Evolutionary conservation across 2,888 invertebrate genomes (phyloP).

Genomic region (Altica lythri): DNA sequence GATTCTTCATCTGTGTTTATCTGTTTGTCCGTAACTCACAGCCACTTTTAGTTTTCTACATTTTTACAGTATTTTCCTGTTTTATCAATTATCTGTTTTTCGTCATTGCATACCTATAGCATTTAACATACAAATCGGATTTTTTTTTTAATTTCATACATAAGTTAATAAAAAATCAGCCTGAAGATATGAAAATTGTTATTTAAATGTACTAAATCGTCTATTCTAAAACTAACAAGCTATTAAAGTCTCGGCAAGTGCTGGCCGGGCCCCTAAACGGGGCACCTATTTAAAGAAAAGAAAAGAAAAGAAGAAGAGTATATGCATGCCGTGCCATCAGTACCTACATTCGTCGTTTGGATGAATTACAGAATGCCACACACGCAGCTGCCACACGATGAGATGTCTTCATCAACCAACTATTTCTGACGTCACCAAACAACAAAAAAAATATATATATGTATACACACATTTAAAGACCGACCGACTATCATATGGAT

Average conservation of each 20-base stretch:
- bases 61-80: too few species aligned
- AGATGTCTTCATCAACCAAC: conserved; percentile 59
- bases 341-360: conserved; percentile 42
- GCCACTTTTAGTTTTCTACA: too few species aligned
- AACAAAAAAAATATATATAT: conserved; percentile 29
- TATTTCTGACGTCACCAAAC: conserved; percentile 55
- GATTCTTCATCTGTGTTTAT: too few species aligned
- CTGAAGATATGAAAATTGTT: too few species aligned
- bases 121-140: too few species aligned
- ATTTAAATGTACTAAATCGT: too few species aligned
- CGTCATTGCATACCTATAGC: too few species aligned
- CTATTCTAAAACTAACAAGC: conserved; percentile 3
- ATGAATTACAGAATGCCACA: conserved; percentile 56
- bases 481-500: conserved; percentile 28
- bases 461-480: too few species aligned
- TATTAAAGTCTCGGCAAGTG: not conserved
- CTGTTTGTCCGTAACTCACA: too few species aligned
- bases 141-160: too few species aligned
- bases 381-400: conserved; percentile 55
- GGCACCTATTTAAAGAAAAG: conserved; percentile 30
- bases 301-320: conserved; percentile 22
- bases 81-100: too few species aligned
- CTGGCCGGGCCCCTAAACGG: conserved; percentile 8
- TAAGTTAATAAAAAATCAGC: too few species aligned
- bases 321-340: conserved; percentile 26